phyloP scores from a whole-genome alignment of 1,140 invertebrate species.

The Drosophila chauvacae region DNA sequence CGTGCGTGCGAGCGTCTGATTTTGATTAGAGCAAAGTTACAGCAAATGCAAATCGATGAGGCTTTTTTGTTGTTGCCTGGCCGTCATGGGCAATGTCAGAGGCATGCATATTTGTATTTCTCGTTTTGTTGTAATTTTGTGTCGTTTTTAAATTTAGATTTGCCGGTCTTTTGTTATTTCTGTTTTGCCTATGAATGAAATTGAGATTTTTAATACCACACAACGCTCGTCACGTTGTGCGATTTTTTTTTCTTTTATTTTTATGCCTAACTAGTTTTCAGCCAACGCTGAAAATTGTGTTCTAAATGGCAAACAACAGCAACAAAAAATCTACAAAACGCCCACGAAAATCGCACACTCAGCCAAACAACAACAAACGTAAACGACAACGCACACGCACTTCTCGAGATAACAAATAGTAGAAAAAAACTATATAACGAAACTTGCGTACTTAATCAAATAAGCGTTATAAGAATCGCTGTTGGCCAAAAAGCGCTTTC shows the following conservation, averaged over 20 bases:
- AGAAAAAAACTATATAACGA: conserved; percentile 20
- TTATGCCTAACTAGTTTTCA: conserved; percentile 54
- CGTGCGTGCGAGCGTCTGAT: conserved; percentile 32
- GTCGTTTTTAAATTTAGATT: conserved; percentile 42
- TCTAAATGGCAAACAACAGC: conserved; percentile 46
- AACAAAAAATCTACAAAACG: conserved; percentile 36
- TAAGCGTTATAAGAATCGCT: conserved; percentile 57
- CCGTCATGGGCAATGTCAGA: conserved; percentile 51
- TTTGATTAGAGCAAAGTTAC: conserved; percentile 51
- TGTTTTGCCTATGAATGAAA: conserved; percentile 48
- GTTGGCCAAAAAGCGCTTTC: conserved; percentile 53
- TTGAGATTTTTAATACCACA: conserved; percentile 23
- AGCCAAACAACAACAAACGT: conserved; percentile 33
- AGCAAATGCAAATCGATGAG: conserved; percentile 69
- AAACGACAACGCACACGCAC: conserved; percentile 31
- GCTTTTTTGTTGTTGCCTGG: conserved; percentile 31
- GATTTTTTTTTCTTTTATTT: neutral
- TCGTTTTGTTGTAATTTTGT: conserved; percentile 35
- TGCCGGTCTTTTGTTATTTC: conserved; percentile 44
- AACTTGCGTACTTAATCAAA: conserved; percentile 69
- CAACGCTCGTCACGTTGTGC: conserved; percentile 15
- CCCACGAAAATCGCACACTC: conserved; percentile 53
- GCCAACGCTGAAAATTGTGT: conserved; percentile 41
- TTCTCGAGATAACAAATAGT: conserved; percentile 39
- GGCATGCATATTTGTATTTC: conserved; percentile 39